Percentiles rank a stretch among this genome's conserved stretches.
Evolutionary conservation across 2,113 vertebrate genomes (phyloP).

Genomic region (Aviceda subcristata): DNA sequence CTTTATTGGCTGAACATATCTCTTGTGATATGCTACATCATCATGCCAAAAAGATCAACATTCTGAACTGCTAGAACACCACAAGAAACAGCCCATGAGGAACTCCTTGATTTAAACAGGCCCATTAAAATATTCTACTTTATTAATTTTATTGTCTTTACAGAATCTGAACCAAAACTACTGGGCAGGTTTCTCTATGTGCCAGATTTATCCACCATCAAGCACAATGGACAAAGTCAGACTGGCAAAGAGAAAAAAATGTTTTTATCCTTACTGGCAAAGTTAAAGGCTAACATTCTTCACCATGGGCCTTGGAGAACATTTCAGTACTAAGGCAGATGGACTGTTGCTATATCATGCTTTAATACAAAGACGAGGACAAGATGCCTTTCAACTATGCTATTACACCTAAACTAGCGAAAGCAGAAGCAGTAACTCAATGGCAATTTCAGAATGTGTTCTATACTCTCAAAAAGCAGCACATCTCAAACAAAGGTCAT

Average conservation of each 20-base stretch:
- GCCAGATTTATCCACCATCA: constrained; percentile 42
- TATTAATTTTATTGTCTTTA: not conserved
- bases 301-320: not conserved
- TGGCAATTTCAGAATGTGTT: not conserved
- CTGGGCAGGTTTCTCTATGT: constrained; percentile 21
- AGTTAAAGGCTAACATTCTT: not conserved
- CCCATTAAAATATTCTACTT: not conserved
- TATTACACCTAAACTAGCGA: not conserved
- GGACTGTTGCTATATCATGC: not conserved
- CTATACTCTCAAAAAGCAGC: constrained; percentile 14
- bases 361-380: not conserved
- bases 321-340: not conserved
- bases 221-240: not conserved
- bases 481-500: constrained; percentile 13
- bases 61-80: not conserved
- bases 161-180: not conserved
- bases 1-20: not conserved
- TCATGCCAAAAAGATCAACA: not conserved
- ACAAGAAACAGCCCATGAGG: not conserved
- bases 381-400: not conserved
- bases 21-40: constrained; percentile 20
- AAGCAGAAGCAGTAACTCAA: constrained; percentile 20
- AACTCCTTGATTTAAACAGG: not conserved
- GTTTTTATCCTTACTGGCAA: constrained; percentile 10
- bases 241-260: constrained; percentile 43